phyloP scores from a whole-genome alignment of 2,113 vertebrate species.

The Aspidoscelis tigris region DNA sequence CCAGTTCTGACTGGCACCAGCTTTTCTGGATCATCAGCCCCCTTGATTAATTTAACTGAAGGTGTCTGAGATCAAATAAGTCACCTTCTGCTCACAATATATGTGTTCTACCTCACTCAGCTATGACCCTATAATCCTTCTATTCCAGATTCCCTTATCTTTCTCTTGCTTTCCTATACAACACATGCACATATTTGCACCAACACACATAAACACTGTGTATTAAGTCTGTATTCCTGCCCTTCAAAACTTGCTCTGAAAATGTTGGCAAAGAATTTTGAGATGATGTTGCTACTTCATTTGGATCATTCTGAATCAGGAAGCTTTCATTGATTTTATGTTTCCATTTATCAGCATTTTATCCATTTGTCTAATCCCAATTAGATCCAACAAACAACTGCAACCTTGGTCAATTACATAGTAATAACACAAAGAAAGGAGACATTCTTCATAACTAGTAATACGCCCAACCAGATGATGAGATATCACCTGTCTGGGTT shows the following conservation, averaged over 20 bases:
- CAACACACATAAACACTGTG: background rate
- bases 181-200: background rate
- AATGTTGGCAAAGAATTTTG: background rate
- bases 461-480: background rate
- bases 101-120: background rate
- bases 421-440: background rate
- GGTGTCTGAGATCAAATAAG: background rate
- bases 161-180: background rate
- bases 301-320: background rate
- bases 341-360: background rate
- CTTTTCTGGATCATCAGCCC: background rate
- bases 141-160: background rate
- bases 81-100: background rate
- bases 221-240: background rate
- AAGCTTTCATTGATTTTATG: background rate
- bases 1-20: background rate
- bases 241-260: background rate
- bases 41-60: background rate
- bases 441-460: background rate
- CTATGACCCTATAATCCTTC: background rate
- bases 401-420: background rate
- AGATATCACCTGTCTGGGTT: background rate
- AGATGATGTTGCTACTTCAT: background rate
- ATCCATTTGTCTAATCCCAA: background rate
- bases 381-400: background rate